Percentiles rank a stretch among this genome's conserved stretches.
Evolutionary conservation across 2,888 invertebrate genomes (phyloP).

Genomic region (Stenodera caucasica): DNA sequence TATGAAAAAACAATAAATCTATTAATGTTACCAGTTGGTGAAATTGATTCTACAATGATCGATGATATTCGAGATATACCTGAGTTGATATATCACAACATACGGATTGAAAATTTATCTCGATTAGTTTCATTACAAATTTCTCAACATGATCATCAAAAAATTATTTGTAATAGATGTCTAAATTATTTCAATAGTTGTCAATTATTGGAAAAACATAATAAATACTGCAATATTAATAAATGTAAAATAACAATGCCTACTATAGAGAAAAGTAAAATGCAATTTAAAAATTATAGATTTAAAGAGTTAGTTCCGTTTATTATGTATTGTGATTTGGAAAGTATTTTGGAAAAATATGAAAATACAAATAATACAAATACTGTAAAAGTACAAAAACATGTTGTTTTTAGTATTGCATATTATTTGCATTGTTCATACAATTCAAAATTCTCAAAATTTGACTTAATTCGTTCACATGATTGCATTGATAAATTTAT

Average conservation of each 20-base stretch:
- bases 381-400: too few species aligned
- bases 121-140: constrained; percentile 22
- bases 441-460: constrained; percentile 13
- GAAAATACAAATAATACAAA: too few species aligned
- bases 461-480: constrained; percentile 24
- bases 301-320: too few species aligned
- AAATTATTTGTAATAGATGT: constrained; percentile 29
- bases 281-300: too few species aligned
- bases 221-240: constrained; percentile 13
- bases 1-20: not conserved
- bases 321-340: too few species aligned
- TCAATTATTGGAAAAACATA: constrained; percentile 6
- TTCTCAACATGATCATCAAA: constrained; percentile 12
- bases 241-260: not conserved
- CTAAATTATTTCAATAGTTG: constrained; percentile 24
- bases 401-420: too few species aligned
- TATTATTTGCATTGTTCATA: too few species aligned
- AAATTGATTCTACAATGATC: not conserved
- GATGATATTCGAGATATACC: too few species aligned
- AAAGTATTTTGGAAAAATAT: too few species aligned
- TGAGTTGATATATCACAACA: constrained; percentile 23
- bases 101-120: constrained; percentile 31
- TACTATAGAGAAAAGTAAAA: too few species aligned
- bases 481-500: constrained; percentile 35
- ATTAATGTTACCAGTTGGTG: constrained; percentile 4